phyloP scores from a whole-genome alignment of 2,888 invertebrate species.

The Tribolium freemani region DNA sequence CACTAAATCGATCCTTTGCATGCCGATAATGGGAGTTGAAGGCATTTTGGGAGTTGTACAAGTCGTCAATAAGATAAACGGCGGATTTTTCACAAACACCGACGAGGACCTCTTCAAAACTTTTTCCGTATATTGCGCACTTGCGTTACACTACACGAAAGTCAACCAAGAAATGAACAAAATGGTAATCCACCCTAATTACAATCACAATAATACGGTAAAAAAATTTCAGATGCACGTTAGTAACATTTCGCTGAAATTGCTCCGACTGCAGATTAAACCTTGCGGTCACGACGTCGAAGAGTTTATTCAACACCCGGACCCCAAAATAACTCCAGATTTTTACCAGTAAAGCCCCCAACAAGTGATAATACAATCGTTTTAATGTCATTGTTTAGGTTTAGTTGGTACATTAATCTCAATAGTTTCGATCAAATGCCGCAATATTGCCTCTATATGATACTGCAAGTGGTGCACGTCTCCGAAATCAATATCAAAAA shows the following conservation, averaged over 20 bases:
- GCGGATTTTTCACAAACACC: conserved; percentile 68
- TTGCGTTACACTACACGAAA: conserved; percentile 73
- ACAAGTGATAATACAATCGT: conserved; percentile 19
- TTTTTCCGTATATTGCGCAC: conserved; percentile 73
- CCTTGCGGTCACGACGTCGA: conserved; percentile 72
- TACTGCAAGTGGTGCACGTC: conserved; percentile 68
- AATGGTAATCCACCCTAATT: conserved; percentile 52
- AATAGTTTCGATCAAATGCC: conserved; percentile 70
- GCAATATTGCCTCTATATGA: conserved; percentile 71
- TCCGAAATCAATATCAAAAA: conserved; percentile 65
- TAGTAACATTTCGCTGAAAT: conserved; percentile 53
- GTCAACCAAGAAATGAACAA: conserved; percentile 70
- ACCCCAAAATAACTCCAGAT: conserved; percentile 66
- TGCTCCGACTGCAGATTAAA: conserved; percentile 70
- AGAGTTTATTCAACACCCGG: conserved; percentile 67
- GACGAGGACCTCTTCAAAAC: conserved; percentile 73
- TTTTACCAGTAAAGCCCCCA: conserved; percentile 67
- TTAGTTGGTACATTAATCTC: conserved; percentile 72
- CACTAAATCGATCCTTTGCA: conserved; percentile 72
- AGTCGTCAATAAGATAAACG: conserved; percentile 71
- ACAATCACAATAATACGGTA: not conserved
- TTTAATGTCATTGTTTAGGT: conserved; percentile 62
- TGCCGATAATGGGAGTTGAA: conserved; percentile 70
- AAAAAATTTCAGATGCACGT: conserved; percentile 21
- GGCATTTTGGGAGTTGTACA: conserved; percentile 70